phyloP scores from a whole-genome alignment of 2,888 invertebrate genomes.

The Drosophila crucigera region DNA sequence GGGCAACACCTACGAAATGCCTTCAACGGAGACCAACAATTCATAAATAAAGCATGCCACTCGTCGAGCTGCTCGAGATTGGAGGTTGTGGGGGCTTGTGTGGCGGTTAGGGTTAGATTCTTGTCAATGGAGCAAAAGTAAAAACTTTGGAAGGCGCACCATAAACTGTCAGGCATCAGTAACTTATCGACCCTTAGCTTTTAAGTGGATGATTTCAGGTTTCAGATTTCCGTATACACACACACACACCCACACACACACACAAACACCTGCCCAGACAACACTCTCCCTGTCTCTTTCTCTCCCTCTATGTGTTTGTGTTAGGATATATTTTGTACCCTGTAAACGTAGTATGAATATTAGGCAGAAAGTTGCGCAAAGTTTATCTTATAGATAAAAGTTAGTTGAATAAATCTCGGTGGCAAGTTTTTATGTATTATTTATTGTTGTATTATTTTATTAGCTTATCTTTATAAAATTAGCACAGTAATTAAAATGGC shows the following conservation, averaged over 20 bases:
- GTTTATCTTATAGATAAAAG: background rate
- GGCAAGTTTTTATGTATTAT: background rate
- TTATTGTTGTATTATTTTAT: background rate
- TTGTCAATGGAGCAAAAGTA: slow-evolving; percentile 39
- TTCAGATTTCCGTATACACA: slow-evolving; percentile 62
- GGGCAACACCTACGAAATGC: slow-evolving; percentile 27
- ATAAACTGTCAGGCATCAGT: slow-evolving; percentile 80
- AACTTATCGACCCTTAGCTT: slow-evolving; percentile 79
- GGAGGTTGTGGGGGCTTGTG: background rate
- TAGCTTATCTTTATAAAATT: background rate
- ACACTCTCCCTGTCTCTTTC: slow-evolving; percentile 5
- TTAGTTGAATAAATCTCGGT: background rate
- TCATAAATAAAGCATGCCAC: slow-evolving; percentile 29
- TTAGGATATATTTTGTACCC: slow-evolving; percentile 22
- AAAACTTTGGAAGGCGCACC: slow-evolving; percentile 51
- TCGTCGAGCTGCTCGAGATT: background rate
- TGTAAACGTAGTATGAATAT: background rate
- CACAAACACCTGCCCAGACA: slow-evolving; percentile 37
- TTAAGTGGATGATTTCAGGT: slow-evolving; percentile 79
- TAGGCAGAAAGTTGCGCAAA: background rate
- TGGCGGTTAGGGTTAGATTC: slow-evolving; percentile 18
- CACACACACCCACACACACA: slow-evolving; percentile 4
- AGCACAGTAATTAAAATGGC: background rate
- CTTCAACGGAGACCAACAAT: slow-evolving; percentile 20
- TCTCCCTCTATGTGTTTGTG: slow-evolving; percentile 1